Conservation (phyloP, 2,797 vertebrate genomes). For the Graptemys geographica region DNA sequence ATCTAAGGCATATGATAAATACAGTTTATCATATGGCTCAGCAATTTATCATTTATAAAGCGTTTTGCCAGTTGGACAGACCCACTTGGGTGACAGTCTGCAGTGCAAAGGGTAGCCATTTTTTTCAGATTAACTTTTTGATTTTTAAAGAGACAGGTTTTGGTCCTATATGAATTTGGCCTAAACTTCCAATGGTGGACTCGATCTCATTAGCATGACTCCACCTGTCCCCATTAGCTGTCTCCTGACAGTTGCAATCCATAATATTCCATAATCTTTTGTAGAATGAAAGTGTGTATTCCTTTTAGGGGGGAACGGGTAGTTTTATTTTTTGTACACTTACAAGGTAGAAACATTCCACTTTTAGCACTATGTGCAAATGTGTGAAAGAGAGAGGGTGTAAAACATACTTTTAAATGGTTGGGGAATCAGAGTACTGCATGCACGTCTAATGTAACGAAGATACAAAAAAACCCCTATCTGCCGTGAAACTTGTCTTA, state of each 20-base stretch:
- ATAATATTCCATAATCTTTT: neutral
- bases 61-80: neutral
- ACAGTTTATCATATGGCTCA: neutral
- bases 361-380: neutral
- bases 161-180: neutral
- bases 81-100: neutral
- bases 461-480: neutral
- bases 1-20: neutral
- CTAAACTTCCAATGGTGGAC: neutral
- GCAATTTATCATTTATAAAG: neutral
- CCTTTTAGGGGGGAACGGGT: fast-evolving
- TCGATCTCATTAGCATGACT: neutral
- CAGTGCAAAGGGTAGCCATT: neutral
- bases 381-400: neutral
- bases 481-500: neutral
- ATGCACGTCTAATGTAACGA: neutral
- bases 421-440: neutral
- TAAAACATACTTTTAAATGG: neutral
- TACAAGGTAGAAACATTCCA: neutral
- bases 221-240: neutral
- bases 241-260: neutral
- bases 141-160: neutral
- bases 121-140: neutral
- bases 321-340: neutral
- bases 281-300: neutral